These are phyloP conservation scores for Mesoligia furuncula DNA, from an alignment of 2,888 invertebrate species.

Conservation along the genomic window DNA sequence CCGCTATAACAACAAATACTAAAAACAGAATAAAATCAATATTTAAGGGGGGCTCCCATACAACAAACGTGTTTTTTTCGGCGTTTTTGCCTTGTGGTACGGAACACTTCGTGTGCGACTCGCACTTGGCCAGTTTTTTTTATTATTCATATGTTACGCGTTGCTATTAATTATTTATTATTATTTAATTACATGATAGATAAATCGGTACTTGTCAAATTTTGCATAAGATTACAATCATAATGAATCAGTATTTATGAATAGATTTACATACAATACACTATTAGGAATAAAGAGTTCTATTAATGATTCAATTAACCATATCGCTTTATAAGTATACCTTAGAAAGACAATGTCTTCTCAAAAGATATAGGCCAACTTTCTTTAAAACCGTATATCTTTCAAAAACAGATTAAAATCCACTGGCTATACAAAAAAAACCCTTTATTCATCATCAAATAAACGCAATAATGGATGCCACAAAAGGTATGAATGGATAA, in stretches of 20 bases:
- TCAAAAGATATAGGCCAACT: not conserved
- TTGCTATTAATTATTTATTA: not conserved
- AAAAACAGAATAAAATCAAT: too few species aligned
- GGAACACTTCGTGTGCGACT: too few species aligned
- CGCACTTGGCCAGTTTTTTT: too few species aligned
- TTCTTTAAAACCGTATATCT: not conserved
- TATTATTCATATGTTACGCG: not conserved
- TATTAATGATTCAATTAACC: constrained; percentile 3
- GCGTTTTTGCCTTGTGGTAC: too few species aligned
- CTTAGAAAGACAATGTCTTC: not conserved
- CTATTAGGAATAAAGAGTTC: not conserved
- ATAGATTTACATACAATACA: constrained; percentile 7
- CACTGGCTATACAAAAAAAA: not conserved
- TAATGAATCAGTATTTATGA: constrained; percentile 3
- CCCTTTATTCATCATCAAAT: constrained; percentile 3
- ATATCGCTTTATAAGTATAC: not conserved
- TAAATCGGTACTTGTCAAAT: not conserved
- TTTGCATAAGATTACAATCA: not conserved
- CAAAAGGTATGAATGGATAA: constrained; percentile 28
- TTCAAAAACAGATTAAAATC: not conserved
- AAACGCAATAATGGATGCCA: constrained; percentile 15
- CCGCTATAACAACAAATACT: too few species aligned
- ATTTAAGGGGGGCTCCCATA: too few species aligned
- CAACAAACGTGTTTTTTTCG: too few species aligned
- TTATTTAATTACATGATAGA: not conserved